Conservation (phyloP, 2,797 vertebrate genomes). For the Cynodonichthys magdalenae region DNA sequence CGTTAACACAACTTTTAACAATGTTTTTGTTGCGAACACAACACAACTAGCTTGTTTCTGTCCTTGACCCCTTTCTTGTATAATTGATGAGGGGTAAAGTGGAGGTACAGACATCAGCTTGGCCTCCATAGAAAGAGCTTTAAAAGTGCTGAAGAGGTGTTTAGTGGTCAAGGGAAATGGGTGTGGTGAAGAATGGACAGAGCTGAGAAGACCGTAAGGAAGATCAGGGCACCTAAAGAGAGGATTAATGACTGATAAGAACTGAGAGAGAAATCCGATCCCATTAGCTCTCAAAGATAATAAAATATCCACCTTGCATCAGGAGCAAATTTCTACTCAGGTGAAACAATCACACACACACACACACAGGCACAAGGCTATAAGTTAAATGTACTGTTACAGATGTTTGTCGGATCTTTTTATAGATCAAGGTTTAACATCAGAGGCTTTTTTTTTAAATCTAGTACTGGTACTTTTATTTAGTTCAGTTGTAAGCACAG, state of each 20-base stretch:
- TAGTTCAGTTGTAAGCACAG: neutral
- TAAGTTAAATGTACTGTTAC: neutral
- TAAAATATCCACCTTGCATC: conserved; percentile 18
- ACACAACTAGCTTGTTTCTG: neutral
- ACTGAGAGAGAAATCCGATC: conserved; percentile 37
- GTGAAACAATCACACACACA: neutral
- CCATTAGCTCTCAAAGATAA: conserved; percentile 18
- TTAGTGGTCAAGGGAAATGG: conserved; percentile 73
- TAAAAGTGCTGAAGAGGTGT: conserved; percentile 71
- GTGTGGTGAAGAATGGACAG: conserved; percentile 30
- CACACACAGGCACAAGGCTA: neutral
- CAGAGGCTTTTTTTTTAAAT: neutral
- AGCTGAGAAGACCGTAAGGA: conserved; percentile 4
- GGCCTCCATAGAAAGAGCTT: conserved; percentile 39
- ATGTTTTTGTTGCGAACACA: conserved; percentile 29
- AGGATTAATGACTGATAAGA: conserved; percentile 51
- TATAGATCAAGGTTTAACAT: neutral
- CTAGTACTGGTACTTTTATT: neutral
- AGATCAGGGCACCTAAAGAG: conserved; percentile 15
- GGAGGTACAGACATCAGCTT: conserved; percentile 56
- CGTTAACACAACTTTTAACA: neutral
- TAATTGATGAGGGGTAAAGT: conserved; percentile 64
- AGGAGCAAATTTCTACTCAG: conserved; percentile 17
- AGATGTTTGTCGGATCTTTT: neutral
- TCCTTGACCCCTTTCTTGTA: conserved; percentile 35